Base-by-base conservation (phyloP, 2,113 vertebrate genomes). In the Cathartes aura region DNA sequence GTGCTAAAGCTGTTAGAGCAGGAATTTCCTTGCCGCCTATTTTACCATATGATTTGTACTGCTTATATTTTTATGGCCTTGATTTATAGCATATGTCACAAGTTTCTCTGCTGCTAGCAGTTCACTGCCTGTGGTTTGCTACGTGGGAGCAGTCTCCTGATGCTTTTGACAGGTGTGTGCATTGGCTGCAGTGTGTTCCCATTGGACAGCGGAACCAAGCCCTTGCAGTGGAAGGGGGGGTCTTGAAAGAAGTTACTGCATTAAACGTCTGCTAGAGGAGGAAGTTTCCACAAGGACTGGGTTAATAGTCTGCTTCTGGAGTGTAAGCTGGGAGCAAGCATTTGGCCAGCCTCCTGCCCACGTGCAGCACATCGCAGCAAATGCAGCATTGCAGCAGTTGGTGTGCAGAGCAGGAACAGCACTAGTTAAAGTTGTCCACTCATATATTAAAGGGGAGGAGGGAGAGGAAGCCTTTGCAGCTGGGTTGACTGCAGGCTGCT, bases 231-330 rank as follows among this genome's bases (percentile, higher is more conserved):
- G 50, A 52, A 67, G 8, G 36, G 3, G 12, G 12, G 16, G 11
- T 83, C 68, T 52, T 64, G 48, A 21, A 91, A 90, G 66, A 89
- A 56, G 12, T 71, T 76, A 50, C 23, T 59, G 43, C 29, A 9
- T 91, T 88, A 59, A 95, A 73, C 67, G 78, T 86, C 76, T 95
- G 78, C 81, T 87, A 10, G 36, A 90, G 67, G 67, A 76, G 40
- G 55, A 76, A 29, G 67, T 70, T 88, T 90, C 74, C 83, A 23
- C 56, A 72, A 42, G 26, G 74, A 15, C 17, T 71, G 58, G 17
- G 26, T 82, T 84, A 72, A 74, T 40, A n/a, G 20, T 63, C 43
- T 2, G 0, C 34, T 75, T 85, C 36, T 81, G 27, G 53, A n/a
- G 22, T 15, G 42, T 73, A 34, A 34, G 26, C 24, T 83, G 40